Percentiles rank a stretch among this genome's conserved stretches.
Evolutionary conservation across 2,888 invertebrate species (phyloP).

Genomic region (Leptinotarsa haldemani): DNA sequence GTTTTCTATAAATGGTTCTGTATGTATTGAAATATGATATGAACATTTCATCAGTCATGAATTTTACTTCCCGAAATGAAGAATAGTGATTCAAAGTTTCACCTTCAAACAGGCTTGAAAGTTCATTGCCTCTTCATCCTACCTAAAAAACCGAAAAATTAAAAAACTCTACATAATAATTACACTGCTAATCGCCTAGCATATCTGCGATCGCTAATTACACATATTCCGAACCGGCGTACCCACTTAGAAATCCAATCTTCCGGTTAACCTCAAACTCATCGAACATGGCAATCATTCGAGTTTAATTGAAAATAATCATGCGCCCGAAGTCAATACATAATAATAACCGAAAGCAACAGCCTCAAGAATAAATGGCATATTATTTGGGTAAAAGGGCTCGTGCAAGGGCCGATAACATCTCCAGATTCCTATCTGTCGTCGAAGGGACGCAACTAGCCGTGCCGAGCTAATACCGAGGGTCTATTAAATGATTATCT

Average conservation of each 20-base stretch:
- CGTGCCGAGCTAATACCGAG: constrained; percentile 63
- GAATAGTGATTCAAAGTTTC: too few relatives aligned
- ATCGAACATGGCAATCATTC: constrained; percentile 6
- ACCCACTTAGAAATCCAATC: not conserved
- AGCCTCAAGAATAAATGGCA: constrained; percentile 37
- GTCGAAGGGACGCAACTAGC: constrained; percentile 62
- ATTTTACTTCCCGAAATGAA: too few relatives aligned
- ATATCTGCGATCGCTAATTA: constrained; percentile 6
- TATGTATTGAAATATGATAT: too few relatives aligned
- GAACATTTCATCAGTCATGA: too few relatives aligned
- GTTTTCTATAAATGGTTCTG: too few relatives aligned
- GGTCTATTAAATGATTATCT: constrained; percentile 68
- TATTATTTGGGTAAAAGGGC: constrained; percentile 51
- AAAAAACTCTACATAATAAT: not conserved
- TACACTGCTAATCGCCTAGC: not conserved
- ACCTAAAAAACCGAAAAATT: not conserved
- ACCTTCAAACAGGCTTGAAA: too few relatives aligned
- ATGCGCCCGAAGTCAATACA: constrained; percentile 29
- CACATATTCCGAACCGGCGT: not conserved
- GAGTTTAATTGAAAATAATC: constrained; percentile 32
- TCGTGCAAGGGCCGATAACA: constrained; percentile 51
- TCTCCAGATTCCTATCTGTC: constrained; percentile 56
- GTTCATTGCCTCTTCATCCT: too few relatives aligned
- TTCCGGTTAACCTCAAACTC: not conserved
- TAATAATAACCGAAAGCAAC: constrained; percentile 28